A percentile compares a stretch with the other conserved stretches of the same genome.
Evolutionary conservation across 2,797 vertebrate genomes (phyloP).

Genomic region (Acrocephalus scirpaceus): DNA sequence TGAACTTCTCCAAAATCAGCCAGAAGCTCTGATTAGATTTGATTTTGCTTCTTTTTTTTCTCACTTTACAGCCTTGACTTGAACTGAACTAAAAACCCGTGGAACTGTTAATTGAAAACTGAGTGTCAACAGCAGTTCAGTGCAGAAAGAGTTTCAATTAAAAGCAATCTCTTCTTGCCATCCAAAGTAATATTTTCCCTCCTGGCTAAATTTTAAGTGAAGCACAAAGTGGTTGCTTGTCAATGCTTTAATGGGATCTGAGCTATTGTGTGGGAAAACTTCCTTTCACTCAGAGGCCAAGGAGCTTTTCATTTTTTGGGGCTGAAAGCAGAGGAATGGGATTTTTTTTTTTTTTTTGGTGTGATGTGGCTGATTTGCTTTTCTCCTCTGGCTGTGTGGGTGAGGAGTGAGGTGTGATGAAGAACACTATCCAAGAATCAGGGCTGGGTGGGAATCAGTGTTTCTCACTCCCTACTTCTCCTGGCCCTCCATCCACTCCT

Average conservation of each 20-base stretch:
- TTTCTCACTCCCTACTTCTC: neutral
- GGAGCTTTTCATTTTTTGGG: slow-evolving; percentile 10
- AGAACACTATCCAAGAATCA: neutral
- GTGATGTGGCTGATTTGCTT: neutral
- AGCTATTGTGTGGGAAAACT: slow-evolving; percentile 53
- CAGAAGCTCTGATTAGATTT: neutral
- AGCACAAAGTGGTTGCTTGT: slow-evolving; percentile 48
- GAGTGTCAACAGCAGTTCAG: slow-evolving; percentile 40
- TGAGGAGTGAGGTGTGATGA: neutral
- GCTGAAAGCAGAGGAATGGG: neutral
- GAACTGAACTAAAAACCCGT: slow-evolving; percentile 32
- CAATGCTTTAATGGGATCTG: slow-evolving; percentile 45
- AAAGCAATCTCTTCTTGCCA: slow-evolving; percentile 40
- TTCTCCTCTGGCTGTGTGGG: neutral
- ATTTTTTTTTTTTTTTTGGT: neutral
- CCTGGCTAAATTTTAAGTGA: slow-evolving; percentile 57
- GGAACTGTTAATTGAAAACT: slow-evolving; percentile 43
- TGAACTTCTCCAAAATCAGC: neutral
- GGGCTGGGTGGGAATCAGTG: neutral
- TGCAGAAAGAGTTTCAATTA: slow-evolving; percentile 6
- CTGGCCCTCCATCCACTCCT: neutral
- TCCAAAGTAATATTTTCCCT: slow-evolving; percentile 35
- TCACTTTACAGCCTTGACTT: neutral
- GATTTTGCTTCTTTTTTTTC: neutral
- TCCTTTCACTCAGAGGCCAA: neutral